A percentile compares a stretch with the other conserved stretches of the same genome.
Conservation (phyloP, 1,140 invertebrate species). For the Trinorchestia longiramus region DNA sequence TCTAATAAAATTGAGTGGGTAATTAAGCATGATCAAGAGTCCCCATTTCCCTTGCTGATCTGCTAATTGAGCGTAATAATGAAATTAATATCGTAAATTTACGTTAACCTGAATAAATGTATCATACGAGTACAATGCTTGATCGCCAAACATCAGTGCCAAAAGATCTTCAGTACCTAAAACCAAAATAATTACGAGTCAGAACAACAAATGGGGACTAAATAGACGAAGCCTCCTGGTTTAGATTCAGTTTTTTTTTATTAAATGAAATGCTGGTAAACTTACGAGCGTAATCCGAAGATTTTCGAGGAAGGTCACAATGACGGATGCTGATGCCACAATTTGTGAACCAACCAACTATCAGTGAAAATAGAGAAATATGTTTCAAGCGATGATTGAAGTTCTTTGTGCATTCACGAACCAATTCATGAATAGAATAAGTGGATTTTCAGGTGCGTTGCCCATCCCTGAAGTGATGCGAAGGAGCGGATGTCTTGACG, state of each 20-base stretch:
- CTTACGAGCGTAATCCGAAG: not conserved
- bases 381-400: not conserved
- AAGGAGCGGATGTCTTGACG: no score
- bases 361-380: not conserved
- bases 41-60: not conserved
- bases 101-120: not conserved
- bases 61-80: not conserved
- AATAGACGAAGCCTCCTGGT: not conserved
- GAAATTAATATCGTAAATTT: not conserved
- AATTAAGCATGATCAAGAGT: not conserved
- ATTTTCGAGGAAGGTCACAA: not conserved
- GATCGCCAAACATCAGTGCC: not conserved
- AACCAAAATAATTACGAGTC: not conserved
- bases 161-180: not conserved
- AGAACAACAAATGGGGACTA: not conserved
- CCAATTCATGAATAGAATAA: not conserved
- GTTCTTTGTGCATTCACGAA: not conserved
- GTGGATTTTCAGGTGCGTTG: not conserved
- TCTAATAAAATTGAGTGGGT: not conserved
- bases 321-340: not conserved
- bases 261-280: not conserved
- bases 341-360: not conserved
- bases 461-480: not conserved
- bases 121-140: not conserved
- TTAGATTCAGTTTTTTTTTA: not conserved